These are phyloP conservation scores for Oryzias woworae DNA, from an alignment of 2,113 vertebrate genomes.

Conservation along the genomic window DNA sequence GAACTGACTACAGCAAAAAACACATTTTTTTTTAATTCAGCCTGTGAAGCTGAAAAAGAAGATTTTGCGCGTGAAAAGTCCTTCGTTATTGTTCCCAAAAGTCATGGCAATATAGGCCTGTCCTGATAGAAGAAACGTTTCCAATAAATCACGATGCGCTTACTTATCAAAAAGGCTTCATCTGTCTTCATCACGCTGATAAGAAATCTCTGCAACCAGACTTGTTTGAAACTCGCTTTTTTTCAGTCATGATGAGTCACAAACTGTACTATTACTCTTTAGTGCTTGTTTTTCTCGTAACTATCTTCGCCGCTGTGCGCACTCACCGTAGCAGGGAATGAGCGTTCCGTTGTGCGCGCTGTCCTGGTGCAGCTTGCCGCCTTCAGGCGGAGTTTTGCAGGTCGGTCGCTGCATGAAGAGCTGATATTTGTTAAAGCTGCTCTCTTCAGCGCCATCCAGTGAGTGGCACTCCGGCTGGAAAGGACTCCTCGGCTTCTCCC, in stretches of 20 bases:
- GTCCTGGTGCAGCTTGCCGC: conserved; percentile 87
- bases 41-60: too few species aligned
- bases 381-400: conserved; percentile 91
- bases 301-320: neutral
- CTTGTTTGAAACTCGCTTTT: too few species aligned
- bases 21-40: too few species aligned
- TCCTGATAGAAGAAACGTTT: too few species aligned
- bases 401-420: conserved; percentile 89
- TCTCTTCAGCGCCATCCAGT: conserved; percentile 80
- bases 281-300: conserved; percentile 8
- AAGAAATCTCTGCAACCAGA: too few species aligned
- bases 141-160: too few species aligned
- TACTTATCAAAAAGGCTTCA: too few species aligned
- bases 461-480: conserved; percentile 89
- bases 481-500: conserved; percentile 85
- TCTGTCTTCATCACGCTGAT: too few species aligned
- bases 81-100: too few species aligned
- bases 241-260: neutral
- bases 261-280: neutral
- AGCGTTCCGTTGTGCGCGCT: conserved; percentile 87
- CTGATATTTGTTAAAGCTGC: conserved; percentile 91
- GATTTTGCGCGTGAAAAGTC: too few species aligned
- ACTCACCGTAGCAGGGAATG: conserved; percentile 93
- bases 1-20: too few species aligned
- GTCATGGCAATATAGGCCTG: too few species aligned